Percentiles rank a stretch among this genome's conserved stretches.
phyloP scores from a whole-genome alignment of 1,140 invertebrate genomes.

The Drosophila sproati region DNA sequence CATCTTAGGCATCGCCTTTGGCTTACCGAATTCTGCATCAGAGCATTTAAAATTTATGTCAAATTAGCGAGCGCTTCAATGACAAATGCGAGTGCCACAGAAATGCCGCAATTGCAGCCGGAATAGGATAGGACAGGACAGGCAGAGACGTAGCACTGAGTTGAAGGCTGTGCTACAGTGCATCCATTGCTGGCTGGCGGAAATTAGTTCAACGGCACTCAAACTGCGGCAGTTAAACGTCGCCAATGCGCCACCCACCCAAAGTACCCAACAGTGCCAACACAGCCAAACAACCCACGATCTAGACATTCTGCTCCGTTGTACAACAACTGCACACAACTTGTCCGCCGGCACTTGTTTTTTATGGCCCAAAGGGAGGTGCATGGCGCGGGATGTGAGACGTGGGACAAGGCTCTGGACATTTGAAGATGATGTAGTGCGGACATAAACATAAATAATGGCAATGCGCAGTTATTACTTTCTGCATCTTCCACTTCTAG shows the following conservation, averaged over 20 bases:
- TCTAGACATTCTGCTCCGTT: conserved; percentile 27
- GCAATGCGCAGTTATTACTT: conserved; percentile 81
- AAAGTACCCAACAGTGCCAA: background rate
- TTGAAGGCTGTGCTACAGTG: conserved; percentile 43
- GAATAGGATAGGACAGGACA: background rate
- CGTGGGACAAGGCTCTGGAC: conserved; percentile 44
- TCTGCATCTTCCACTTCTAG: conserved; percentile 23
- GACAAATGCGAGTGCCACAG: conserved; percentile 58
- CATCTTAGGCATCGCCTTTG: conserved; percentile 10
- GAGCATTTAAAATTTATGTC: conserved; percentile 70
- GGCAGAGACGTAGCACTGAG: conserved; percentile 9
- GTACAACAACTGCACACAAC: conserved; percentile 37
- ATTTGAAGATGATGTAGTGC: conserved; percentile 81
- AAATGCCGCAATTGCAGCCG: conserved; percentile 10
- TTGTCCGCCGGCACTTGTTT: conserved; percentile 71
- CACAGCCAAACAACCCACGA: conserved; percentile 10
- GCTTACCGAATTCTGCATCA: conserved; percentile 33
- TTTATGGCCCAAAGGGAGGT: conserved; percentile 59
- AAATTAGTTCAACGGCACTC: conserved; percentile 77
- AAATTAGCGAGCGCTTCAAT: conserved; percentile 71
- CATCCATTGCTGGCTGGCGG: conserved; percentile 41
- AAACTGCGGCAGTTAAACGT: conserved; percentile 70
- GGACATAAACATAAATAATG: conserved; percentile 82
- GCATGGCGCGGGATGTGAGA: too few relatives aligned
- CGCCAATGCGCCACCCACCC: conserved; percentile 40